Evolutionary conservation across 2,113 vertebrate genomes (phyloP), one percentile per base, ranked within the genome.

Genomic region (Ctenomys sociabilis): DNA sequence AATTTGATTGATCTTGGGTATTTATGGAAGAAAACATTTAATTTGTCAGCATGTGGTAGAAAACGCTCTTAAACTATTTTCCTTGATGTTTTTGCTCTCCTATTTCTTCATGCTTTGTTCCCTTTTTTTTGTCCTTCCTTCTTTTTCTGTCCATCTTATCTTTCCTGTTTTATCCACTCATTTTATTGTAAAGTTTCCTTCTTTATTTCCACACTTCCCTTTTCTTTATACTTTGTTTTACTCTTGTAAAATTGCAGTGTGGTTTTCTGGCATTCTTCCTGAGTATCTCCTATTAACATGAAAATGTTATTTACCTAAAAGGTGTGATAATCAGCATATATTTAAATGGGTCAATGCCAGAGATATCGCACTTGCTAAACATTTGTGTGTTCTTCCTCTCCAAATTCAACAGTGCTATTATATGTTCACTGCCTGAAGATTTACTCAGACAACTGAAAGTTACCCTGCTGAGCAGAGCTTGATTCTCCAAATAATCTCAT

Each of bases 1-100:
- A 75, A 11, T 1, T 72, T 78, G 35, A 5, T 83, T 43, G 11
- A 17, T 78, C 3, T 28, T 68, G 14, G 64, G 13, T 40, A 16
- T 30, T 86, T 61, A 66, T 52, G 30, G 8, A 1, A 87, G 26
- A 66, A 72, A 45, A 54, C 59, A 19, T 81, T 59, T 24, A 32
- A 70, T 84, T 32, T 66, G 7, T 9, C 35, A 45, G 3, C 26
- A 43, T 35, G 3, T 87, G 45, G 66, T 45, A 59, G 22, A 3
- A 92, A 54, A 80, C 32, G 40, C 16, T 95, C 14, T 7, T 85
- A 52, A 32, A 11, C 45, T 66, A 64, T 66, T 93, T 85, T 83
- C 11, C 2, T 85, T 85, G 2, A 73, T 40, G 72, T 75, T 4
- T 14, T 13, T 22, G 13, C 6, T n/a, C 3, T 83, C 32, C 49